phyloP scores from a whole-genome alignment of 1,140 invertebrate genomes.

The Hydropsyche tenuis region DNA sequence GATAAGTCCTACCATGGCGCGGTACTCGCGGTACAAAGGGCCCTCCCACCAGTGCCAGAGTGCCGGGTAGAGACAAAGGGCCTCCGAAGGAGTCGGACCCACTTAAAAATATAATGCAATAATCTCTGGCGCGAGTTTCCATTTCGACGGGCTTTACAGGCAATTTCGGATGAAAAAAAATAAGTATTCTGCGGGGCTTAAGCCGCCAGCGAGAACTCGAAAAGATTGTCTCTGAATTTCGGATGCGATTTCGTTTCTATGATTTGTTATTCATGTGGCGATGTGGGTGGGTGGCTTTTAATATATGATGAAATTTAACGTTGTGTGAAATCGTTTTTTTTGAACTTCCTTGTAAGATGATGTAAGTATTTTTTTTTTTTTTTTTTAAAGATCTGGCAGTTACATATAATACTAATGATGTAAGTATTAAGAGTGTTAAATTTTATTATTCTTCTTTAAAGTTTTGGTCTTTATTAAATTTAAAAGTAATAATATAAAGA shows the following conservation, averaged over 20 bases:
- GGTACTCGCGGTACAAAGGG: not conserved
- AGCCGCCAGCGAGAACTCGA: conserved; percentile 30
- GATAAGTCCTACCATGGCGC: conserved; percentile 25
- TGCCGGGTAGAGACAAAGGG: conserved; percentile 11
- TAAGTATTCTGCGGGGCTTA: conserved; percentile 4
- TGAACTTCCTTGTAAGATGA: no score
- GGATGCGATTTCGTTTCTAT: conserved; percentile 31
- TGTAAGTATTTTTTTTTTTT: no score
- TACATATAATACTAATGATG: no score
- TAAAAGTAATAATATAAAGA: no score
- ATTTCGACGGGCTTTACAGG: conserved; percentile 38
- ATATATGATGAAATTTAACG: no score
- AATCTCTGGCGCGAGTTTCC: conserved; percentile 36
- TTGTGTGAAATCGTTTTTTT: no score
- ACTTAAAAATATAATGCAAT: conserved; percentile 42
- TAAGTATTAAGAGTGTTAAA: no score
- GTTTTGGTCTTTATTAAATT: no score
- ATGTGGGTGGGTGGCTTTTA: not conserved
- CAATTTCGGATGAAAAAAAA: conserved; percentile 38
- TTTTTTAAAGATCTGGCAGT: no score
- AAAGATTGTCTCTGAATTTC: conserved; percentile 44
- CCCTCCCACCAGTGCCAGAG: no score
- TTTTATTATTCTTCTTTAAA: no score
- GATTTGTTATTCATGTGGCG: conserved; percentile 19
- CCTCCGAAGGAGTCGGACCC: conserved; percentile 6